phyloP scores from a whole-genome alignment of 1,140 invertebrate genomes.

The Notospermus geniculatus region DNA sequence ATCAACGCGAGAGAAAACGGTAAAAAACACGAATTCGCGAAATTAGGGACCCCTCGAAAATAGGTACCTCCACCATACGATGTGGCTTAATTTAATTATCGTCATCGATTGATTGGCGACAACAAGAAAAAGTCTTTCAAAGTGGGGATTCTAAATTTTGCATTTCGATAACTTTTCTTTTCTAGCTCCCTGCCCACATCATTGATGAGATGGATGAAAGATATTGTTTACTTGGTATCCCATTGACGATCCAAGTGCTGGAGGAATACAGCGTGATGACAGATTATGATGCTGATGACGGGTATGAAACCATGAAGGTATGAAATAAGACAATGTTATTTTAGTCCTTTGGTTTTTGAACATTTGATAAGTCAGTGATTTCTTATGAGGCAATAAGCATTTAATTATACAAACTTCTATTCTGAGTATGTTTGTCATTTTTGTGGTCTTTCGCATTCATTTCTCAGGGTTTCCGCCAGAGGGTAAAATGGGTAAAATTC shows the following conservation, averaged over 20 bases:
- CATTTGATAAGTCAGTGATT: conserved; percentile 11
- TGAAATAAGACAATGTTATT: neutral
- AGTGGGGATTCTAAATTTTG: no score
- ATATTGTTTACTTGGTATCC: conserved; percentile 24
- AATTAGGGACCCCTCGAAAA: no score
- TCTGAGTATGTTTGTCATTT: neutral
- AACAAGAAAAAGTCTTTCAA: no score
- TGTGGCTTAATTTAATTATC: no score
- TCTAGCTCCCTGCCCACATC: conserved; percentile 38
- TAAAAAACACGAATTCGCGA: no score
- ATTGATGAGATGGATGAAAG: conserved; percentile 30
- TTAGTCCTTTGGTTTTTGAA: neutral
- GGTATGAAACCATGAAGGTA: conserved; percentile 40
- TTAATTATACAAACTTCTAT: neutral
- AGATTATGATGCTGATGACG: conserved; percentile 35
- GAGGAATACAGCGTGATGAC: conserved; percentile 35
- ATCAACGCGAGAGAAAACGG: no score
- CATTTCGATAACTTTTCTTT: no score
- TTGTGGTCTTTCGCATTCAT: neutral
- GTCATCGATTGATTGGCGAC: no score
- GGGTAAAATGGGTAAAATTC: no score
- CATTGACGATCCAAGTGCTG: conserved; percentile 29
- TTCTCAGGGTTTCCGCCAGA: no score
- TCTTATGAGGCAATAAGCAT: conserved; percentile 1
- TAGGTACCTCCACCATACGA: no score